Evolutionary conservation across 2,113 vertebrate species (phyloP), one percentile per base, ranked within the genome.

Genomic region (Caracal caracal): DNA sequence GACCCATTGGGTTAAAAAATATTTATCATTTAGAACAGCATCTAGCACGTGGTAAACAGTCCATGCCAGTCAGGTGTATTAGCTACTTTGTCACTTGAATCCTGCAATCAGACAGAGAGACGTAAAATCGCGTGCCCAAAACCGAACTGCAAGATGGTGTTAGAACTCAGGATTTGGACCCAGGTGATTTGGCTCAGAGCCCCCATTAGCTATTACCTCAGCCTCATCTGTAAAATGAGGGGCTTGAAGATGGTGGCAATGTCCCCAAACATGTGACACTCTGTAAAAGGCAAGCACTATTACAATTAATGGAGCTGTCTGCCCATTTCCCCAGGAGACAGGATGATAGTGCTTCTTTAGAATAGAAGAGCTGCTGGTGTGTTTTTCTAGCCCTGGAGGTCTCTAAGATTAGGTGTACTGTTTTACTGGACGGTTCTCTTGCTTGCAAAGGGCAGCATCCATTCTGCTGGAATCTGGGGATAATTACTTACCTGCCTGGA

Each of bases 21-120:
- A 2, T 1, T 5, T 24, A 51, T 33, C 40, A 16, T n/a, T 53
- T n/a, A 66, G 83, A 63, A 22, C 0, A 56, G 33, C 0, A 0
- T 10, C 47, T 8, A 16, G 10, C 6, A 24, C 5, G 1, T 0
- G 3, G 22, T 22, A 11, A 66, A 53, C 16, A 26, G 30, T 30
- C 5, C 12, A 15, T 9, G 3, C n/a, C 17, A 3, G 0, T 7
- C 0, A 8, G 3, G 24, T 35, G 1, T 24, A 0, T 37, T n/a
- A 9, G 30, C 3, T 33, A 1, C 1, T 16, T 20, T 28, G 16
- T 51, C 40, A 68, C 19, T 9, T 13, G 7, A 37, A 13, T 5
- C 26, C 33, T 11, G 0, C 2, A 5, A 61, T 1, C 10, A 8
- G 43, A 8, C 33, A 65, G 51, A 56, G 30, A 70, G 43, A 53